Base-by-base conservation (phyloP, 2,113 vertebrate genomes). In the Urocitellus parryii region DNA sequence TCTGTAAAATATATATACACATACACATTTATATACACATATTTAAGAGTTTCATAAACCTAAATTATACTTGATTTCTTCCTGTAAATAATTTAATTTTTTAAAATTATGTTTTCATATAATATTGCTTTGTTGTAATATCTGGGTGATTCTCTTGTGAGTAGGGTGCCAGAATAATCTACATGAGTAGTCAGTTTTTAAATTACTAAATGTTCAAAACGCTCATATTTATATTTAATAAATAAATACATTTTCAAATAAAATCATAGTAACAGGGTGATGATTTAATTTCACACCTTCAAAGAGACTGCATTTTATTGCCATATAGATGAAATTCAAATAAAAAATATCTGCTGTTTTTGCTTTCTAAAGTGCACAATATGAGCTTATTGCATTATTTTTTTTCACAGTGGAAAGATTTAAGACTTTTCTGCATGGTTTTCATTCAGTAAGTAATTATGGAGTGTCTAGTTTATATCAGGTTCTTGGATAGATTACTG, bases 201-300 rank as follows among this genome's bases (percentile, higher is more conserved):
- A 88, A 63, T 77, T 72, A 72, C 27, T 88, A 77, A 88, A 51
- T 65, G 72, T 95, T 90, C 1, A 65, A 94, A 90, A 18, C 82
- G 37, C 4, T 78, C 14, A 74, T 89, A 48, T 85, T 83, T 86
- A 42, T 82, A 80, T 97, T 84, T 88, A 74, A 82, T 48, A 56
- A 72, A 93, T 6, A 86, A 48, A 74, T 85, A 58, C 6, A 51
- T 87, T 97, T 97, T 95, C 34, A 90, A 96, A 93, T 87, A 65
- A 93, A 91, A 68, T 93, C 76, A 45, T 86, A 65, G 63, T 78
- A 92, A 83, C 56, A 37, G 2, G 9, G 6, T 96, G 24, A 90
- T 79, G 45, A 82, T 91, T 97, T 24, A 91, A 90, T 97, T 94
- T 84, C 58, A 85, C 45, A 88, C 73, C 39, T 96, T 95, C 67